A percentile compares a stretch with the other conserved stretches of the same genome.
phyloP scores from a whole-genome alignment of 2,797 vertebrate genomes.

The Eulemur mongoz region DNA sequence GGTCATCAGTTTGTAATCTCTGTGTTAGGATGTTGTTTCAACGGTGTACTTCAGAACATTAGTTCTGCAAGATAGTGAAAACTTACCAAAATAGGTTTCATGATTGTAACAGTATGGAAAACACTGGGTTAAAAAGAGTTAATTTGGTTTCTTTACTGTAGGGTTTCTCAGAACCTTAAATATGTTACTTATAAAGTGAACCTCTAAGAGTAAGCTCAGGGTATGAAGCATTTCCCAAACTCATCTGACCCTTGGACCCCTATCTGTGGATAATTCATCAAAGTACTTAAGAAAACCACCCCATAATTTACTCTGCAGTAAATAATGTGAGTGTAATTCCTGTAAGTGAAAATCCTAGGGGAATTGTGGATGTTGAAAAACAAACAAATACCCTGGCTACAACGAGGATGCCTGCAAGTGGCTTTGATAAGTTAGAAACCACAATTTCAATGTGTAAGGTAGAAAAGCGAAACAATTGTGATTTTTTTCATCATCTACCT shows the following conservation, averaged over 20 bases:
- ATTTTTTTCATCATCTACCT: not conserved
- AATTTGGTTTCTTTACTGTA: not conserved
- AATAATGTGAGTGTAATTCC: slow-evolving; percentile 40
- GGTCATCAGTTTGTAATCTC: not conserved
- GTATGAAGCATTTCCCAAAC: not conserved
- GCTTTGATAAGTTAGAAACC: not conserved
- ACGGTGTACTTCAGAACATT: not conserved
- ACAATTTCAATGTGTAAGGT: not conserved
- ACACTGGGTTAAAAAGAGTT: not conserved
- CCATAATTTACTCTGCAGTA: slow-evolving; percentile 38
- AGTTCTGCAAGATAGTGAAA: not conserved
- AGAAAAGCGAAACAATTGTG: not conserved
- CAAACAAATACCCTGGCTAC: not conserved
- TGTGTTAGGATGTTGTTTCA: not conserved
- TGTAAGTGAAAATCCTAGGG: slow-evolving; percentile 43
- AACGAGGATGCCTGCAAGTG: not conserved
- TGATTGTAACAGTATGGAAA: not conserved
- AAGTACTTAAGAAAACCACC: not conserved
- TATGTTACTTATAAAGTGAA: not conserved
- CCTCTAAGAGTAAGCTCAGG: not conserved
- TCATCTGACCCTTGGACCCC: not conserved
- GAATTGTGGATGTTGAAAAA: slow-evolving; percentile 2
- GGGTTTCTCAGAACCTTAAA: not conserved
- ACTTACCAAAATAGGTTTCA: not conserved
- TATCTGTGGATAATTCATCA: not conserved